Evolutionary conservation across 2,888 invertebrate genomes (phyloP), one percentile per base, ranked within the genome.

Genomic region (Apotomis capreana): DNA sequence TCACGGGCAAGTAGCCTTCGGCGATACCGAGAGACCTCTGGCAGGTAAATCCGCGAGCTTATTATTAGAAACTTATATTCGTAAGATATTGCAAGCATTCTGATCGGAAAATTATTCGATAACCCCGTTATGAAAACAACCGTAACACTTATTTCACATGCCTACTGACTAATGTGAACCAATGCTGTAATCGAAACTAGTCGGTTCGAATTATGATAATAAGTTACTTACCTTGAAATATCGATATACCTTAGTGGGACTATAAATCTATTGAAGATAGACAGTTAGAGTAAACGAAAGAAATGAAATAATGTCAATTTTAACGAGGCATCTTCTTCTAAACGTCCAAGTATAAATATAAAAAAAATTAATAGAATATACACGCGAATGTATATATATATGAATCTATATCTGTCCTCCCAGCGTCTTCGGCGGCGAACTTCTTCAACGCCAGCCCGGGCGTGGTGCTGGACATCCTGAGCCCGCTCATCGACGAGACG

Each of bases 381-480:
- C 26, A 26, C 26, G 26, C 26, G 26, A 26, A 26, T 26, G 26
- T 26, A 26, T 26, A 40, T 4, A 3, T 40, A 40, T 40, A 40
- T 6, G 0, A 6, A 40, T 40, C 6, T 40, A 6, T 40, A 40
- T 37, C 3, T 64, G 54, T 54, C 12, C 36, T 86, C 82, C 49
- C 90, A 96, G 96, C 96, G 62, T 90, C 94, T 69, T 94, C 96
- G 49, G 96, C 96, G n/a, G 93, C 94, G 0, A 91, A 94, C 5
- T 96, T 96, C 91, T 96, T 95, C 93, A 96, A 96, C 79, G 94
- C 95, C 74, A 96, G 95, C 80, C 95, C 95, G 0, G 90, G 94
- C 65, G 88, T 95, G 8, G 94, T 96, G 4, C 86, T 96, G 85
- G 95, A 96, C 76, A 95, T 96, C 62, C 88, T 96, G 54, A 95